phyloP scores from a whole-genome alignment of 2,113 vertebrate genomes.

The Circaetus cinerascens region DNA sequence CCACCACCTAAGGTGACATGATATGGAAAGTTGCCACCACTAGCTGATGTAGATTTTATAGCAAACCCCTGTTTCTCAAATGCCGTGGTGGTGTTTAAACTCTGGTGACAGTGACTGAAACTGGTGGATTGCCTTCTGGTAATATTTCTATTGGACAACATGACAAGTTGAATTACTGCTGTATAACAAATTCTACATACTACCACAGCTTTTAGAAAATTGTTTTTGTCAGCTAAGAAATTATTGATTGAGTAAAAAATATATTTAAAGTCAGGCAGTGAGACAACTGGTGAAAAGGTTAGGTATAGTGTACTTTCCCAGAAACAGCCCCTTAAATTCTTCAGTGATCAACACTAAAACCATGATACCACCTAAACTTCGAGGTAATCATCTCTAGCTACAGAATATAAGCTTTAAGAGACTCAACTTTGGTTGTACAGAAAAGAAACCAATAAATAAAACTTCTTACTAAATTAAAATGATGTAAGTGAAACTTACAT shows the following conservation, averaged over 20 bases:
- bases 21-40: background rate
- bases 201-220: conserved; percentile 52
- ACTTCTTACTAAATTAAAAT: background rate
- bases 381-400: background rate
- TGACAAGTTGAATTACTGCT: conserved; percentile 58
- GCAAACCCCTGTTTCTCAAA: conserved; percentile 30
- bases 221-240: conserved; percentile 64
- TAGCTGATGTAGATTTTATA: conserved; percentile 12
- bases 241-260: conserved; percentile 60
- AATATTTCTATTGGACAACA: conserved; percentile 57
- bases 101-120: conserved; percentile 40
- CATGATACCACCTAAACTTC: background rate
- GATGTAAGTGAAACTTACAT: background rate
- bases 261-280: conserved; percentile 49
- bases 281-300: conserved; percentile 34
- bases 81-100: conserved; percentile 29
- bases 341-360: background rate
- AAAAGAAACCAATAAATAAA: background rate
- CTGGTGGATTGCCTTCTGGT: conserved; percentile 46
- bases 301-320: background rate
- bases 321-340: background rate
- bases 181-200: conserved; percentile 58
- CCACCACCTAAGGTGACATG: background rate
- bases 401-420: background rate
- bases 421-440: background rate